Base-by-base conservation (phyloP, 2,797 vertebrate species). In the Podarcis siculus region DNA sequence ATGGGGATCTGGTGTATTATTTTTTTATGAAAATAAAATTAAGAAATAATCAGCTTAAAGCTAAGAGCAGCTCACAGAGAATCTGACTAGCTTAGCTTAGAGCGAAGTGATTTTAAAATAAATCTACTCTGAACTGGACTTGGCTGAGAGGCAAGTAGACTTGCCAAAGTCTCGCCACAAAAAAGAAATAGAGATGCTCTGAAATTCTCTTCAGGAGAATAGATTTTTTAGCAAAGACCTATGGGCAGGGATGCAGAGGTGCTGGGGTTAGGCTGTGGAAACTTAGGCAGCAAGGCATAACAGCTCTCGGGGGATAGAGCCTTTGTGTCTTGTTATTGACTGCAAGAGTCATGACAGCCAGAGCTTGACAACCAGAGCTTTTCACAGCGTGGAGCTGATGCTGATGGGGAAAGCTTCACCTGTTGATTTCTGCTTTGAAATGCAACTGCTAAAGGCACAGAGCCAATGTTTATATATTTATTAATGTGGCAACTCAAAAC, bases 31-130 rank as follows among this genome's bases (percentile, higher is more conserved):
- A 78, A 67, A 79, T 69, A 45, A 86, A 79, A 78, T 85, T 78
- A 67, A 79, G 30, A 77, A 69, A 79, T 69, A 86, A 86, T 85
- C 15, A 58, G 61, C 61, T 83, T 83, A 78, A 83, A 78, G 9
- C 42, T 39, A 83, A 82, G 42, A 49, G 32, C 37, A 1, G 64
- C 87, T 83, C 64, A 58, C 35, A 72, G 35, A n/a, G 9, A 83
- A 79, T 67, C 66, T 72, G 80, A 66, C 32, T 35, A 55, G 39
- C 42, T 71, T 77, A 83, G 45, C 73, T 35, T 45, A n/a, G 27
- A 71, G 25, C 25, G 30, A 83, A 55, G 27, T 17, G 75, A 32
- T 78, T 77, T 78, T n/a, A 84, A 61, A 61, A 58, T 42, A 55
- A 72, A 30, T 58, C 42, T 58, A 23, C 9, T n/a, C 45, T 78